These are phyloP conservation scores for Drosophila anceps DNA, from an alignment of 2,888 invertebrate species.

Conservation along the genomic window DNA sequence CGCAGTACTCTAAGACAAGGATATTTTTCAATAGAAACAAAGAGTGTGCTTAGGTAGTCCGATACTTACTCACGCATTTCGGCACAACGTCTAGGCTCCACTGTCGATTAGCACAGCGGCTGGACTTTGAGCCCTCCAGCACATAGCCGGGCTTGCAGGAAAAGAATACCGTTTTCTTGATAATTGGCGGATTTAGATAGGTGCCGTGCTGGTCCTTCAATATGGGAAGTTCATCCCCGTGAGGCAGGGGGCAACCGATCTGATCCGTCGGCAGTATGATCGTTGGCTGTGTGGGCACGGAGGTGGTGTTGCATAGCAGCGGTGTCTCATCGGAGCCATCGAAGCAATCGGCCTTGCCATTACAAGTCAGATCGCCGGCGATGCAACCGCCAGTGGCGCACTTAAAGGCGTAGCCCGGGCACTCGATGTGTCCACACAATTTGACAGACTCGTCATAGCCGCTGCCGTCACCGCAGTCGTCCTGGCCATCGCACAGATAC, in stretches of 20 bases:
- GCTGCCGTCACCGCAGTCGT: slow-evolving; percentile 67
- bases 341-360: slow-evolving; percentile 53
- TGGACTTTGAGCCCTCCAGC: slow-evolving; percentile 49
- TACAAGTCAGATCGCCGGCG: slow-evolving; percentile 37
- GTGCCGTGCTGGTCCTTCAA: slow-evolving; percentile 37
- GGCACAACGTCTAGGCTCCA: slow-evolving; percentile 60
- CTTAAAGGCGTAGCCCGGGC: slow-evolving; percentile 65
- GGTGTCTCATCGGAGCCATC: slow-evolving; percentile 69
- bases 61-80: slow-evolving; percentile 68
- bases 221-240: slow-evolving; percentile 57
- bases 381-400: slow-evolving; percentile 68
- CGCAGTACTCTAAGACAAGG: slow-evolving; percentile 55
- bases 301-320: slow-evolving; percentile 65
- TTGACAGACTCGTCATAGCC: slow-evolving; percentile 61
- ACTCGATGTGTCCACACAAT: slow-evolving; percentile 60
- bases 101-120: slow-evolving; percentile 51
- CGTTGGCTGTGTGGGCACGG: neutral
- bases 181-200: slow-evolving; percentile 49
- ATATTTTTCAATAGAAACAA: neutral
- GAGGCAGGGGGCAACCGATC: slow-evolving; percentile 54
- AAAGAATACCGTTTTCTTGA: slow-evolving; percentile 47
- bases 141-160: slow-evolving; percentile 47
- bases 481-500: slow-evolving; percentile 58
- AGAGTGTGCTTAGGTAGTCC: neutral
- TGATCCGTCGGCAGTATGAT: neutral